phyloP scores from a whole-genome alignment of 23 tunicate species.

The Ascidia mentula region DNA sequence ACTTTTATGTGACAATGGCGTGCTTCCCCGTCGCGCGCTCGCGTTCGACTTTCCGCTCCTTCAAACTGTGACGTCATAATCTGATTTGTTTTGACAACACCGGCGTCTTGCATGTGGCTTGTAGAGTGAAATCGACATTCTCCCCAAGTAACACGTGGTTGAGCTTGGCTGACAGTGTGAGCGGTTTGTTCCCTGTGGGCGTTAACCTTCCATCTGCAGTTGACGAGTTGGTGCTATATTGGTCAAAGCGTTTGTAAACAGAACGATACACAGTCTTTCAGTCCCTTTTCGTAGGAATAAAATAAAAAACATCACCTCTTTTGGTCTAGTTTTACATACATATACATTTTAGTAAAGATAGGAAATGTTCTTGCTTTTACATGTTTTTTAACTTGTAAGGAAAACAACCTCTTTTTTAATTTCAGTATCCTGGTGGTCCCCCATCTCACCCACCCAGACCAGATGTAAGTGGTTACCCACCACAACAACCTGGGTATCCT shows the following conservation, averaged over 20 bases:
- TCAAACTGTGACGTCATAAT: conserved; percentile 3
- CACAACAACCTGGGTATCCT: not conserved
- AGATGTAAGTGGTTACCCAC: conserved; percentile 29
- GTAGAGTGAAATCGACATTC: conserved; percentile 1
- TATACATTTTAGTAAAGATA: no score
- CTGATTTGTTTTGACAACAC: not conserved
- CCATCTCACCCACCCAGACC: conserved; percentile 21
- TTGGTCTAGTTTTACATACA: no score
- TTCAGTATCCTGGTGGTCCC: conserved; percentile 7
- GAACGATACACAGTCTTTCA: no score
- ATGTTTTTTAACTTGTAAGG: not conserved
- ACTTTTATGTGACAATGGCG: not conserved
- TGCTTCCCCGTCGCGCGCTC: not conserved
- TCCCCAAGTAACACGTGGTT: no score
- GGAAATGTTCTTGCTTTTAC: not conserved
- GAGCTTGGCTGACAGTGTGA: no score
- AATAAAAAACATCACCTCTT: no score
- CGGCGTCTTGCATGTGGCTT: not conserved
- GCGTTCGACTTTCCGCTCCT: no score
- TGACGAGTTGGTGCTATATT: no score
- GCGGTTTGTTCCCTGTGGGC: no score
- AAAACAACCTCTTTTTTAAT: not conserved
- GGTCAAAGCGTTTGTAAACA: no score
- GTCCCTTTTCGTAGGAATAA: no score
- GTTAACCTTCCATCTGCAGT: no score